A percentile compares a stretch with the other conserved stretches of the same genome.
Conservation (phyloP, 2,797 vertebrate genomes). For the Caiman crocodilus region DNA sequence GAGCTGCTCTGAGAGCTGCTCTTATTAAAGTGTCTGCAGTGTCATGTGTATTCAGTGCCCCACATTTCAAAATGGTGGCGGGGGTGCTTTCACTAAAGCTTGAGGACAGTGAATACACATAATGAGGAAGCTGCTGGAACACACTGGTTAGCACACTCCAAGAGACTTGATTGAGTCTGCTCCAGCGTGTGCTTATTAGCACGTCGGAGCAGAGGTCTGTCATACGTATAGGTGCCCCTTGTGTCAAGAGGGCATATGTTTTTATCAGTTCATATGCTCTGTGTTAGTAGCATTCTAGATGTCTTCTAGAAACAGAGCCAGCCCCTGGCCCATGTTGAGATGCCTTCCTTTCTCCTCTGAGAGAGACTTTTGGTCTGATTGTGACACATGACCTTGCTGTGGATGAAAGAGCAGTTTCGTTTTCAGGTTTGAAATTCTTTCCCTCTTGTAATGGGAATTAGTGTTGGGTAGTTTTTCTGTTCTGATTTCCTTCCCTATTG, state of each 20-base stretch:
- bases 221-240: not conserved
- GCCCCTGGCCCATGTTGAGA: not conserved
- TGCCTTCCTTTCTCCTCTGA: not conserved
- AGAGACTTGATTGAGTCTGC: too few relatives aligned
- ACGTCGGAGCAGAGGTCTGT: too few relatives aligned
- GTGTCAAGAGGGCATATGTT: not conserved
- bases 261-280: not conserved
- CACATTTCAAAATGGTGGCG: too few relatives aligned
- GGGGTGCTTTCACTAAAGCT: too few relatives aligned
- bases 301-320: not conserved
- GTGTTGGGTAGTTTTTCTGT: not conserved
- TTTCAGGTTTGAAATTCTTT: not conserved
- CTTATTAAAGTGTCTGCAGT: too few relatives aligned
- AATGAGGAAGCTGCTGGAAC: too few relatives aligned
- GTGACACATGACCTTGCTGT: not conserved
- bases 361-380: not conserved
- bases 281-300: not conserved
- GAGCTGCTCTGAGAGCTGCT: too few relatives aligned
- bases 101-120: too few relatives aligned
- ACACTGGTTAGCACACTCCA: too few relatives aligned
- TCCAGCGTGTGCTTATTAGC: too few relatives aligned
- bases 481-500: not conserved
- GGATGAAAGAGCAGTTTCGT: not conserved
- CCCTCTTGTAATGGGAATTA: not conserved
- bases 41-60: too few relatives aligned